Conservation (phyloP, 2,113 vertebrate species). For the Mobula hypostoma region DNA sequence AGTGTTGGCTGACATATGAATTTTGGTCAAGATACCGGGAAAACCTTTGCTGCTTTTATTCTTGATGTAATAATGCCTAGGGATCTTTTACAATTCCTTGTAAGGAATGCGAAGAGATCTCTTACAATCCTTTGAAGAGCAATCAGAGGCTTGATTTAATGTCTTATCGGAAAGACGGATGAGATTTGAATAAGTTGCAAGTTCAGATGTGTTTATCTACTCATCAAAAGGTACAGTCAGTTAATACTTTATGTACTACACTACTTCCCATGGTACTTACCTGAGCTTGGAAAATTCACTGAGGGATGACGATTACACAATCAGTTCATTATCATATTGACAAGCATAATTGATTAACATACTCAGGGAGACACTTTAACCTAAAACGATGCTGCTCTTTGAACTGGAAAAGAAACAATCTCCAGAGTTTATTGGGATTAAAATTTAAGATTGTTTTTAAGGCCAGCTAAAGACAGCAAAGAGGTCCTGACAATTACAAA, state of each 20-base stretch:
- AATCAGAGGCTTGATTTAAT: no score
- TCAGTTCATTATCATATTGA: neutral
- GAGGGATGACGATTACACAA: neutral
- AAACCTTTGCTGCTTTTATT: no score
- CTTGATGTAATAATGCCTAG: no score
- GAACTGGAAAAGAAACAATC: neutral
- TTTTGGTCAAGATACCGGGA: no score
- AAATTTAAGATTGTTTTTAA: neutral
- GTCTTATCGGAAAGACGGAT: no score
- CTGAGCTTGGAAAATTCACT: neutral
- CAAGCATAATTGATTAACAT: neutral
- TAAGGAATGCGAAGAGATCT: no score
- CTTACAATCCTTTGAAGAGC: no score
- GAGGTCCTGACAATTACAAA: neutral
- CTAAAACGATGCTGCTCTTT: neutral
- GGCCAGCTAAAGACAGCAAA: slow-evolving; percentile 24
- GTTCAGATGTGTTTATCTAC: neutral
- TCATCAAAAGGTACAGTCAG: neutral
- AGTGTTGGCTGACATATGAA: no score
- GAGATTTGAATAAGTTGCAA: no score
- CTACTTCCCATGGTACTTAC: neutral
- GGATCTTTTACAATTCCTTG: no score
- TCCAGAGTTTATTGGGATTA: neutral
- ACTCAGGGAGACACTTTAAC: neutral
- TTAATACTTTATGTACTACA: neutral